These are phyloP conservation scores for Pterophyllum scalare DNA, from an alignment of 2,113 vertebrate genomes.

Conservation along the genomic window DNA sequence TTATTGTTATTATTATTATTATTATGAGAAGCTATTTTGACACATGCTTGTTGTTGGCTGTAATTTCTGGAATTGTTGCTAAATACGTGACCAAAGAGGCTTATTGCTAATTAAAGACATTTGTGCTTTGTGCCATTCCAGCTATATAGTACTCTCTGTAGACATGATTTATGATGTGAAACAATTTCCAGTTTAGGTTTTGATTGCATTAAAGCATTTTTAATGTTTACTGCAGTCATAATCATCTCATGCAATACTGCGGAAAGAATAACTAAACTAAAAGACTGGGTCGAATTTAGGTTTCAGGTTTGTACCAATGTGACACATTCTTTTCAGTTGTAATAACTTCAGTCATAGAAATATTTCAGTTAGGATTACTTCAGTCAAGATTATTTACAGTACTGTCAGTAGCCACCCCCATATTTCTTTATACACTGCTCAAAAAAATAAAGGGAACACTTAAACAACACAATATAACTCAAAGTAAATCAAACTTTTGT, in stretches of 20 bases:
- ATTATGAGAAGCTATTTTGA: conserved; percentile 26
- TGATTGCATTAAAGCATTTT: conserved; percentile 1
- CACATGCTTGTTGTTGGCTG: conserved; percentile 17
- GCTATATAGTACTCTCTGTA: neutral
- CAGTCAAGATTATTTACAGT: neutral
- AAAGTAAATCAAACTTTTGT: no score
- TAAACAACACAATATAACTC: no score
- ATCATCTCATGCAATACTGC: neutral
- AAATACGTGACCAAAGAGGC: neutral
- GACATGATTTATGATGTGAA: neutral
- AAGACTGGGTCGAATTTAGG: neutral
- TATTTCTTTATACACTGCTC: neutral
- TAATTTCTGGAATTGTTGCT: neutral
- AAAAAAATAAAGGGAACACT: no score
- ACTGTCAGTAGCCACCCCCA: neutral
- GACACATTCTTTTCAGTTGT: neutral
- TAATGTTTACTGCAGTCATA: neutral
- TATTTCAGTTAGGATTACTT: neutral
- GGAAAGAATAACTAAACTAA: neutral
- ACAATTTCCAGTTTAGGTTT: neutral
- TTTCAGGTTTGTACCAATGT: neutral
- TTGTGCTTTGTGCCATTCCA: conserved; percentile 3
- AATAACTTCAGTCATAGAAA: neutral
- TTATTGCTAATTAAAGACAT: conserved; percentile 6
- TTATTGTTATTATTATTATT: conserved; percentile 15